phyloP scores from a whole-genome alignment of 2,888 invertebrate genomes.

The Lasioglossum calceatum region DNA sequence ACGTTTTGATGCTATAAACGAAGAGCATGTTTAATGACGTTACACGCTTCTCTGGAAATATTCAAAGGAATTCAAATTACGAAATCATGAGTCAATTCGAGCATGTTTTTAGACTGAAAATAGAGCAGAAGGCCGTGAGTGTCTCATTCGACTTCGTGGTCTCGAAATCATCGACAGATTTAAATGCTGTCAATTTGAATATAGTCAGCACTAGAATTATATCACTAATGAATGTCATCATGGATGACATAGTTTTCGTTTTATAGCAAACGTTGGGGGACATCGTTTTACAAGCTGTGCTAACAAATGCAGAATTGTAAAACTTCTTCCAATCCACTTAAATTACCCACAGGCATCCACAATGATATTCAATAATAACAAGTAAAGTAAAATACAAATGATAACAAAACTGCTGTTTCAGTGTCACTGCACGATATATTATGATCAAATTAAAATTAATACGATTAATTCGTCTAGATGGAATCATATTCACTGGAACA shows the following conservation, averaged over 20 bases:
- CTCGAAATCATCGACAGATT: neutral
- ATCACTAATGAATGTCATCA: neutral
- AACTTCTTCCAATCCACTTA: neutral
- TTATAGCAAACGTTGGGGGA: neutral
- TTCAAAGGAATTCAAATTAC: neutral
- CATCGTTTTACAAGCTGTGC: neutral
- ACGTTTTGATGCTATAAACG: neutral
- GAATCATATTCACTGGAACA: neutral
- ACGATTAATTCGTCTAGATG: neutral
- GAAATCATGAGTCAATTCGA: neutral
- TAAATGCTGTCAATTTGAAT: neutral
- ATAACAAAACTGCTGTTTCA: neutral
- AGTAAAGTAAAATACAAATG: neutral
- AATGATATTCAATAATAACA: neutral
- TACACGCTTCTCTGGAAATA: neutral
- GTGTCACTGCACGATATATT: neutral
- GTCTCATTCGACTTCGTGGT: neutral
- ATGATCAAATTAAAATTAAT: neutral
- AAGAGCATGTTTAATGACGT: neutral
- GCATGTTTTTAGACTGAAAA: neutral
- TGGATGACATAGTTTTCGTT: neutral
- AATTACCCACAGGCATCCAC: neutral
- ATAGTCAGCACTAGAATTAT: neutral
- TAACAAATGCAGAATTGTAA: neutral
- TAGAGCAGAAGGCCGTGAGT: neutral